Conservation (phyloP, 2,888 invertebrate species). For the Athripsodes cinereus region DNA sequence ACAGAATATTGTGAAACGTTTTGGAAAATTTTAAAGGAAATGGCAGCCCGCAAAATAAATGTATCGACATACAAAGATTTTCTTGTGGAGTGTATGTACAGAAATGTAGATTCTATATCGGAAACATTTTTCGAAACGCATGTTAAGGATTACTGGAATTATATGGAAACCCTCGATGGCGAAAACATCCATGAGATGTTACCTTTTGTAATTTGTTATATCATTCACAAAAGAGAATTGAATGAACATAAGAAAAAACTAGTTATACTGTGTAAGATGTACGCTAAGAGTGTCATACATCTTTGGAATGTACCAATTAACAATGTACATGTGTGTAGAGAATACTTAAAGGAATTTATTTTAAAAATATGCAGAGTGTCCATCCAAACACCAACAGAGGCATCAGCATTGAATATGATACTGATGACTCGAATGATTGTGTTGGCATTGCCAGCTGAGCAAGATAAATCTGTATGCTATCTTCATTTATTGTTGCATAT, state of each 20-base stretch:
- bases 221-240: background rate
- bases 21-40: background rate
- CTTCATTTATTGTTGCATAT: background rate
- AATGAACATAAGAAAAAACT: background rate
- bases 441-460: background rate
- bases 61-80: background rate
- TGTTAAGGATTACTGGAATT: background rate
- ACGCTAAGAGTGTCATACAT: background rate
- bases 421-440: background rate
- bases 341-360: background rate
- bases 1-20: background rate
- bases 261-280: background rate
- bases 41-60: background rate
- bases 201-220: background rate
- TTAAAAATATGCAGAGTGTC: background rate
- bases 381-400: background rate
- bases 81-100: background rate
- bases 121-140: background rate
- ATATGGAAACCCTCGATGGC: background rate
- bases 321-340: background rate
- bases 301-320: background rate
- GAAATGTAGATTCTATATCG: background rate
- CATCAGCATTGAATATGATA: background rate
- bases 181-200: background rate
- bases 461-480: background rate